These are phyloP conservation scores for Seladonia tumulorum DNA, from an alignment of 2,888 invertebrate species.

Conservation along the genomic window DNA sequence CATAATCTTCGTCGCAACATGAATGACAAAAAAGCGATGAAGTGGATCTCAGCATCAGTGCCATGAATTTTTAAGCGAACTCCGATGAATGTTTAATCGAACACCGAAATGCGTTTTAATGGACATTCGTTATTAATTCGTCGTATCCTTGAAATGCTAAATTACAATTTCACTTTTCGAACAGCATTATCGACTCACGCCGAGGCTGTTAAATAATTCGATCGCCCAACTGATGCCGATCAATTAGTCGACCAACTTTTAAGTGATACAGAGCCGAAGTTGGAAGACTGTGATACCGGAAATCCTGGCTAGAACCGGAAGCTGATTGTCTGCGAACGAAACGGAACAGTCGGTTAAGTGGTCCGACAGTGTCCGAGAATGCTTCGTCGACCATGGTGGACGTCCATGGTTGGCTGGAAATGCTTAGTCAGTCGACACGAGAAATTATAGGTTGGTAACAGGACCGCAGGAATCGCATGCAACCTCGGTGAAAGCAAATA, in stretches of 20 bases:
- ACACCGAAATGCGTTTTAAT: not conserved
- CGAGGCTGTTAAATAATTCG: not conserved
- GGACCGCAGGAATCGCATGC: conserved; percentile 51
- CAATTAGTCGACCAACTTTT: not conserved
- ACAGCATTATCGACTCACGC: not conserved
- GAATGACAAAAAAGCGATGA: not conserved
- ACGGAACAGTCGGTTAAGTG: conserved; percentile 74
- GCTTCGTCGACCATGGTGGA: conserved; percentile 63
- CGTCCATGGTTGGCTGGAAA: conserved; percentile 67
- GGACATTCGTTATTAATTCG: not conserved
- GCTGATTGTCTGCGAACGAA: conserved; percentile 60
- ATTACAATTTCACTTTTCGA: not conserved
- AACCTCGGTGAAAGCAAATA: conserved; percentile 54
- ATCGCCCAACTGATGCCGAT: not conserved
- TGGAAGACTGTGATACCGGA: conserved; percentile 45
- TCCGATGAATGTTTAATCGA: not conserved
- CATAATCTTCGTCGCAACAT: not conserved
- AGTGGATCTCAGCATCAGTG: not conserved
- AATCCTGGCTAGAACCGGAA: conserved; percentile 51
- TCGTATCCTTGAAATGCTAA: not conserved
- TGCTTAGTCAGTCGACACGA: conserved; percentile 77
- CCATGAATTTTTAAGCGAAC: not conserved
- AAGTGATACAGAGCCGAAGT: not conserved
- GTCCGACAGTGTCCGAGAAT: conserved; percentile 69
- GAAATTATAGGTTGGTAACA: conserved; percentile 70